These are phyloP conservation scores for Kryphioiulus occultus DNA, from an alignment of 2,888 invertebrate species.

Conservation along the genomic window DNA sequence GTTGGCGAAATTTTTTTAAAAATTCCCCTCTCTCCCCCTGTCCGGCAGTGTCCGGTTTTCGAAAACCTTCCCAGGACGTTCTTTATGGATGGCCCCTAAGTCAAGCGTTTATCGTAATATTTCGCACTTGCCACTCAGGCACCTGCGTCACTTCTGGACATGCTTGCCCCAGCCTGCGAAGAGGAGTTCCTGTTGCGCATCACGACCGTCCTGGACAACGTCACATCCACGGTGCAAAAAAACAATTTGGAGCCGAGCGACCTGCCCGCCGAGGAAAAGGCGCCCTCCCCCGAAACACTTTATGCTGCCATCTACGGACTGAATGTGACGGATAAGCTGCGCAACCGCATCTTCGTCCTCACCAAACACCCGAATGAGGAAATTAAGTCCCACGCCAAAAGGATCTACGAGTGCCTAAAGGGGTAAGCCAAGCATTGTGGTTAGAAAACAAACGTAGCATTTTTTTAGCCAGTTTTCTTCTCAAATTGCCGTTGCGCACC, in stretches of 20 bases:
- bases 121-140: slow-evolving; percentile 61
- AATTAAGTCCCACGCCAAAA: slow-evolving; percentile 55
- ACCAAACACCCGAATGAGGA: slow-evolving; percentile 62
- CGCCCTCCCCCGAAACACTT: slow-evolving; percentile 68
- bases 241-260: slow-evolving; percentile 63
- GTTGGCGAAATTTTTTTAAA: no score
- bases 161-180: slow-evolving; percentile 63
- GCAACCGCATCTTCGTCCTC: slow-evolving; percentile 61
- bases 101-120: slow-evolving; percentile 35
- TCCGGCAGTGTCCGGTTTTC: no score
- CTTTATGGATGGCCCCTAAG: no score
- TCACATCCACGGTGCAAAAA: slow-evolving; percentile 63
- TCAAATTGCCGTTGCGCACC: background rate
- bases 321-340: slow-evolving; percentile 62
- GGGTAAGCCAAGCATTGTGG: background rate
- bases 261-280: slow-evolving; percentile 66
- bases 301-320: slow-evolving; percentile 64
- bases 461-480: background rate
- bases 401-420: slow-evolving; percentile 48
- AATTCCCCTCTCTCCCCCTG: no score
- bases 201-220: slow-evolving; percentile 66
- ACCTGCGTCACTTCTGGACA: slow-evolving; percentile 64
- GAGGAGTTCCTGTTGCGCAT: slow-evolving; percentile 65
- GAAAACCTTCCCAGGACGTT: no score
- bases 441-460: background rate